Evolutionary conservation across 2,888 invertebrate genomes (phyloP), one percentile per base, ranked within the genome.

Genomic region (Amiota mariae): DNA sequence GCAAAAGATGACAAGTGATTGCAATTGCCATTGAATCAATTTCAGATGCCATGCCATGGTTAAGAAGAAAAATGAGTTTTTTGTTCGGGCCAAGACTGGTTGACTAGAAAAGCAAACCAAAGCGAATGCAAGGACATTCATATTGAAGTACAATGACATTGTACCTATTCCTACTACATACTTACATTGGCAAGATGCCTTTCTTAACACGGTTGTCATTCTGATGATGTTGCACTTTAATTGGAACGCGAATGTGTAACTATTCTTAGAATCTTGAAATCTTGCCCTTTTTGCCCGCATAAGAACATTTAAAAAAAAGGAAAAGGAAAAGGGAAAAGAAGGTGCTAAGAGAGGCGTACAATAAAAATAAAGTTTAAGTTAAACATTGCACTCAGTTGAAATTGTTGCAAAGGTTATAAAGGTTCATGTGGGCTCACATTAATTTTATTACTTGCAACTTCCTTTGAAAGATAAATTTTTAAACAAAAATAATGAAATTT

Each of bases 391-490:
- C 15, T 11, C 20, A 15, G 36, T 18, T 36, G 36, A 20, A n/a
- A 2, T 24, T 24, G 3, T 24, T 12, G 63, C 8, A 61, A 36
- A 63, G 63, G 18, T n/a, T 1, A 13, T 36, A 3, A n/a, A n/a
- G n/a, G n/a, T 51, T 8, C 54, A 51, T 8, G 54, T 10, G 54
- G 54, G 8, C 18, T 59, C 18, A 15, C 20, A 20, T 59, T 59
- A 36, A 36, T 63, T 36, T 63, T 63, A 63, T 63, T 63, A 63
- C 63, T 63, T 46, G 46, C 63, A 63, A 63, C 63, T 63, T 63
- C 63, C n/a, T 46, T 36, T 63, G 63, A 13, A 63, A 24, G 18
- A 18, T 12, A 59, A 68, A 36, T 36, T 36, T 36, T 36, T 51
- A 51, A 12, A 51, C 12, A 51, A 51, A 51, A 51, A 3, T n/a